Percentiles rank a stretch among this genome's conserved stretches.
Evolutionary conservation across 2,888 invertebrate species (phyloP).

Genomic region (Dynastes tityus): DNA sequence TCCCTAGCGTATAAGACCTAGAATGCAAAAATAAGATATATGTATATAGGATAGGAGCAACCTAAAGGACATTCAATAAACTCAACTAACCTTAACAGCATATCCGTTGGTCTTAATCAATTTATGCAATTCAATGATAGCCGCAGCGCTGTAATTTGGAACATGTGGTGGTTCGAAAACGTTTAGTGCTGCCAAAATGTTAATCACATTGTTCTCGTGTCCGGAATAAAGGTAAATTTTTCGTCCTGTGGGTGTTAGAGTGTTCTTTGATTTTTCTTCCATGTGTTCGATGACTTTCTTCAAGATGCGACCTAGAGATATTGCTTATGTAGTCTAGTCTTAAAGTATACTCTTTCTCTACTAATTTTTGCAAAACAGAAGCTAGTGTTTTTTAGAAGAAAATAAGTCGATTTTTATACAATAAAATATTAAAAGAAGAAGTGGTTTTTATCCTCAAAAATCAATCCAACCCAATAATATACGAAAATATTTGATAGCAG

Average conservation of each 20-base stretch:
- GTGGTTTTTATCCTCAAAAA: too few relatives aligned
- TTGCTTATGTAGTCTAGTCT: too few relatives aligned
- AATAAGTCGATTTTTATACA: too few relatives aligned
- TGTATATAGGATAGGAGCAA: background rate
- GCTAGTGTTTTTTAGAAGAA: too few relatives aligned
- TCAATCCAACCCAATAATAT: too few relatives aligned
- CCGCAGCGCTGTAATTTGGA: conserved; percentile 65
- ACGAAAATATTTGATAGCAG: too few relatives aligned
- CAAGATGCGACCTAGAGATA: conserved; percentile 63
- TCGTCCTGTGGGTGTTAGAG: conserved; percentile 57
- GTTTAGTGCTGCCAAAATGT: conserved; percentile 71
- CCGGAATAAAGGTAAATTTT: conserved; percentile 72
- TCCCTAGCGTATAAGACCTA: conserved; percentile 64
- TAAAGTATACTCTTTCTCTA: too few relatives aligned
- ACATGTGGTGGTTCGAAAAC: conserved; percentile 69
- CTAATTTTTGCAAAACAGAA: too few relatives aligned
- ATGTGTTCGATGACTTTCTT: conserved; percentile 63
- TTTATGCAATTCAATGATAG: conserved; percentile 65
- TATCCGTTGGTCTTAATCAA: conserved; percentile 57
- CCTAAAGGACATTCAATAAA: background rate
- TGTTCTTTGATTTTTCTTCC: conserved; percentile 58
- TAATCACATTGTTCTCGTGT: conserved; percentile 75
- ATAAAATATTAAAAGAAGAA: too few relatives aligned
- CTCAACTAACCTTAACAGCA: conserved; percentile 64
- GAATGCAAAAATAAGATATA: conserved; percentile 31